Percentiles rank a stretch among this genome's conserved stretches.
These are phyloP conservation scores for Drosophila tsacasi DNA, from an alignment of 1,140 invertebrate genomes.

Conservation along the genomic window DNA sequence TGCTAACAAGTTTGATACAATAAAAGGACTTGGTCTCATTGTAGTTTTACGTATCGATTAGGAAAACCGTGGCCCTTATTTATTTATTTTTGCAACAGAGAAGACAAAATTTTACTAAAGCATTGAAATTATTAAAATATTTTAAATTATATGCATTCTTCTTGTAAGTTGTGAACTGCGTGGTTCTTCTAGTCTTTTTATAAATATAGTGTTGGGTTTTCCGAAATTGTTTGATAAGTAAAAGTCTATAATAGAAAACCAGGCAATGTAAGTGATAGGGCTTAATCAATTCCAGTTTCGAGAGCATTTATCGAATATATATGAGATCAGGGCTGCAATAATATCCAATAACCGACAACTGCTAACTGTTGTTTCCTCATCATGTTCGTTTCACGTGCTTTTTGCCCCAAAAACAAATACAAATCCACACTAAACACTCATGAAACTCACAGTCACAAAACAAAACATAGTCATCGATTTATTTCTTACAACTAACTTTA, in stretches of 20 bases:
- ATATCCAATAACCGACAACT: slow-evolving; percentile 23
- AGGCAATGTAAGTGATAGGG: no score
- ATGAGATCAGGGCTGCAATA: slow-evolving; percentile 10
- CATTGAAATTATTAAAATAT: neutral
- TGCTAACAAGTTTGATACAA: no score
- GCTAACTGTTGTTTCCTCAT: slow-evolving; percentile 48
- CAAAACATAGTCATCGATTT: slow-evolving; percentile 22
- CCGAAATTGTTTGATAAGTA: no score
- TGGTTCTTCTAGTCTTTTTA: neutral
- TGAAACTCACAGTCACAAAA: neutral
- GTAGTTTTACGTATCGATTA: neutral
- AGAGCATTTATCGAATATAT: slow-evolving; percentile 2
- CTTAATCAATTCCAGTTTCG: slow-evolving; percentile 23
- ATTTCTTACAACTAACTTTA: slow-evolving; percentile 29
- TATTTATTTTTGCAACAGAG: no score
- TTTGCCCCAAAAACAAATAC: slow-evolving; percentile 42
- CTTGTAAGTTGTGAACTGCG: no score
- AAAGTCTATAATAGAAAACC: no score
- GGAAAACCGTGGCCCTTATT: neutral
- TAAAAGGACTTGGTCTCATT: neutral
- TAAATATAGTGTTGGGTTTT: no score
- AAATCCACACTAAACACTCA: slow-evolving; percentile 18
- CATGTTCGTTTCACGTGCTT: slow-evolving; percentile 71
- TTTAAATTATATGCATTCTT: neutral
- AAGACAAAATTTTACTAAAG: no score